Base-by-base conservation (phyloP, 1,140 invertebrate genomes). In the Drosophila nigromelanica region DNA sequence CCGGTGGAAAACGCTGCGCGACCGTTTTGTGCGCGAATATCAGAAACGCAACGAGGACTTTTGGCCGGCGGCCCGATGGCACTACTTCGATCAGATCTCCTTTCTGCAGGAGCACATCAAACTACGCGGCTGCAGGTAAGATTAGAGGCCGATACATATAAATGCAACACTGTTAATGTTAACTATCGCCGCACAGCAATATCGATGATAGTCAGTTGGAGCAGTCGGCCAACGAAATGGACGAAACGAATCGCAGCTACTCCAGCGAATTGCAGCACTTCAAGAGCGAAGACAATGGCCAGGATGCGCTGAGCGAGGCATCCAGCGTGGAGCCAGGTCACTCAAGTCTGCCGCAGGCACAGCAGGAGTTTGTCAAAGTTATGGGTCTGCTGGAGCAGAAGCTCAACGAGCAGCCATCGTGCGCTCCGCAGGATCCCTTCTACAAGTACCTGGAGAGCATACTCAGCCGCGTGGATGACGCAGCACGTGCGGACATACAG, bases 361-460 rank as follows among this genome's bases (percentile, higher is more conserved):
- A 56, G 5, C 1, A 14, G 7, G 47, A 71, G n/a, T 78, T 67
- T 8, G 0, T 50, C 5, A 60, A 45, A 10, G 55, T 67, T 4
- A 78, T 78, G 35, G 37, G 27, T 21, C 27, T 78, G 24, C 30
- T 78, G 18, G 75, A 78, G 12, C 37, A 61, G 2, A 66, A 78
- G 10, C 18, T 35, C 10, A 21, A 35, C 15, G 47, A 48, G 56
- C 56, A 24, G 33, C 4, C 43, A 2, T 0, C 18, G 30, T 11
- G 3, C 12, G 12, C 15, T 18, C 12, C n/a, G 3, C 18, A 42
- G 6, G 76, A 78, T 56, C 59, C 71, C 8, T 79, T 74, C 35
- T 61, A 79, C 33, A 64, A 61, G 5, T 80, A 71, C 33, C 42
- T 79, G 3, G 70, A 70, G 3, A 75, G 59, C 14, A 58, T 79